Evolutionary conservation across 1,140 invertebrate genomes (phyloP).

Genomic region (Choristoneura fumiferana): DNA sequence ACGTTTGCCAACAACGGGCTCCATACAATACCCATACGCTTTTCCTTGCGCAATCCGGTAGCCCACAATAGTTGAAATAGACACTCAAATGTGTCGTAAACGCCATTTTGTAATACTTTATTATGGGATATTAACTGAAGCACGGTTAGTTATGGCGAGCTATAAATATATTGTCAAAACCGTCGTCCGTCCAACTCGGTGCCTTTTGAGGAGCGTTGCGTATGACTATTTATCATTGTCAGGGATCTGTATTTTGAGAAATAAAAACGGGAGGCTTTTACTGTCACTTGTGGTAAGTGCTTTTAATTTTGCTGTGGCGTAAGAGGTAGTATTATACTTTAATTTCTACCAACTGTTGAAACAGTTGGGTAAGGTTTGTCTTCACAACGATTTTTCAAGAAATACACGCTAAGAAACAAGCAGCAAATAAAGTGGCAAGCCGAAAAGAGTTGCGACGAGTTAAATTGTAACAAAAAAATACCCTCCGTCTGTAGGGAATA

Average conservation of each 20-base stretch:
- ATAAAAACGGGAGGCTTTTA: background rate
- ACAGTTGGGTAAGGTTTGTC: too few species aligned
- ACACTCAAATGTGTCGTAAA: slow-evolving; percentile 1
- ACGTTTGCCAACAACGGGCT: background rate
- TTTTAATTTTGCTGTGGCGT: too few species aligned
- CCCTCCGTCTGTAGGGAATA: too few species aligned
- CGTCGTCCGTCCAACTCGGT: background rate
- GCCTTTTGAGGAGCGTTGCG: slow-evolving; percentile 10
- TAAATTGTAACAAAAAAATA: too few species aligned
- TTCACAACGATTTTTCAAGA: too few species aligned
- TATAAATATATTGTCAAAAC: slow-evolving; percentile 17
- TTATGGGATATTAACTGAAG: slow-evolving; percentile 9
- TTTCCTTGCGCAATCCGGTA: slow-evolving; percentile 2
- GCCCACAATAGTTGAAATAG: slow-evolving; percentile 10
- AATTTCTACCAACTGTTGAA: too few species aligned
- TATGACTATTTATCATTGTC: slow-evolving; percentile 1
- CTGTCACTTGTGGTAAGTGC: too few species aligned
- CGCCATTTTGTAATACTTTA: slow-evolving; percentile 14
- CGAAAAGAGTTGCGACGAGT: too few species aligned
- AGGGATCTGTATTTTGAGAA: background rate
- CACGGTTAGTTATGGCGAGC: slow-evolving; percentile 15
- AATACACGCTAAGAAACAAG: too few species aligned
- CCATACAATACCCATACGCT: background rate
- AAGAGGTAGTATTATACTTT: too few species aligned
- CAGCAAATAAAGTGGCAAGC: too few species aligned